phyloP scores from a whole-genome alignment of 2,113 vertebrate species.

The Setophaga kirtlandii region DNA sequence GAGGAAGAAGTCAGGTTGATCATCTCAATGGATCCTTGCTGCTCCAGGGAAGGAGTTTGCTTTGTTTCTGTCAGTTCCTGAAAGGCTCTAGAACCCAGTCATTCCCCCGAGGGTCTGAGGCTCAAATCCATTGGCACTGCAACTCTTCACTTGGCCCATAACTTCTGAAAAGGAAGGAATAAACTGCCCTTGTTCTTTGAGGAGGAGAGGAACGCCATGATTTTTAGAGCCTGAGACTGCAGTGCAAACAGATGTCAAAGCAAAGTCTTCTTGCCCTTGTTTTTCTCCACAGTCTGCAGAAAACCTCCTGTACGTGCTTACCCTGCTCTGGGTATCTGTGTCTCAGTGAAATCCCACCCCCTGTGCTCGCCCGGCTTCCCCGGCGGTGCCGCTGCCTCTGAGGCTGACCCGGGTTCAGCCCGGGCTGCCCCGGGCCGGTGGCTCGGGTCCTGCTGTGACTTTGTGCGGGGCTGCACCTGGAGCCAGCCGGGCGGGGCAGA shows the following conservation, averaged over 20 bases:
- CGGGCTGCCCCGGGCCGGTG: fast-evolving
- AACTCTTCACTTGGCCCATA: neutral
- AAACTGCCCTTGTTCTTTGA: neutral
- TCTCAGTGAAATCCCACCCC: neutral
- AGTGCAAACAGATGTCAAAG: neutral
- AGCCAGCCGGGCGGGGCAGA: neutral
- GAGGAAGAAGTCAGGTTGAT: neutral
- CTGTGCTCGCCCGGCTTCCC: neutral
- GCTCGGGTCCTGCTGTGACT: neutral
- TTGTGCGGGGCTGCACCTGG: neutral
- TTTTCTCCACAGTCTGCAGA: neutral
- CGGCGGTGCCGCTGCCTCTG: neutral
- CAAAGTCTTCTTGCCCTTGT: slow-evolving; percentile 13
- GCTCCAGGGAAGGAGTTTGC: neutral
- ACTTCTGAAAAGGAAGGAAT: neutral
- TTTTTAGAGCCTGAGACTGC: neutral
- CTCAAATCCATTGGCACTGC: neutral
- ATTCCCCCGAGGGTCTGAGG: neutral
- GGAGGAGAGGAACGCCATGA: neutral
- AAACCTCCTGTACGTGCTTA: neutral
- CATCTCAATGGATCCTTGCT: neutral
- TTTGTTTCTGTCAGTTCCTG: neutral
- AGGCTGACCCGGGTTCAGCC: neutral
- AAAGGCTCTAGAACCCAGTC: neutral
- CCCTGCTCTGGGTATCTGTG: neutral